Evolutionary conservation across 2,888 invertebrate species (phyloP), one percentile per base, ranked within the genome.

Genomic region (Crematogaster levior): DNA sequence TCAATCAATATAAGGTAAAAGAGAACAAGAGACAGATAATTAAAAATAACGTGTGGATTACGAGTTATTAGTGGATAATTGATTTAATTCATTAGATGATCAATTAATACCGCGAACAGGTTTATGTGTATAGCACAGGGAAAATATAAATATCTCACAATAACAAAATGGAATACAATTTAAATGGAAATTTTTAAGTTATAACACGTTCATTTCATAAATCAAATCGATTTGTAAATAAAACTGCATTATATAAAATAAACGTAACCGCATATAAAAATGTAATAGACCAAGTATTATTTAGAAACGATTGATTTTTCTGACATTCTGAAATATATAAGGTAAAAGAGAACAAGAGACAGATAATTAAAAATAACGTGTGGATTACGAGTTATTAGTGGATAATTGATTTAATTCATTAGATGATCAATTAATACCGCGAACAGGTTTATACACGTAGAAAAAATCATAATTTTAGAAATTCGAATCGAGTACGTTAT

Each of bases 391-490:
- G 43, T 77, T 77, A 65, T 65, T 77, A 58, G 70, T 56, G n/a
- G 70, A 70, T 70, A 79, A 79, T 37, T 82, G 77, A 48, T 73
- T 73, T 43, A 60, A 80, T 73, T 80, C 73, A 70, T 74, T 40
- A 30, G 34, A 74, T 74, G 73, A 48, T 61, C 40, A 43, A 40
- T 80, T 51, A 65, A 53, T 74, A n/a, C 48, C 60, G 21, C 27
- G 37, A 46, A 27, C 37, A 21, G 27, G 21, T 80, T 74, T 51
- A 60, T 43, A 12, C 15, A 63, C 7, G 15, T 46, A 66, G n/a
- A n/a, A n/a, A n/a, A n/a, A n/a, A n/a, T n/a, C n/a, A n/a, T n/a
- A n/a, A n/a, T n/a, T n/a, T n/a, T n/a, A n/a, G n/a, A n/a, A n/a
- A n/a, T 34, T 34, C 34, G 6, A 34, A 6, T 34, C 34, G 34